Percentiles rank a stretch among this genome's conserved stretches.
These are phyloP conservation scores for Armadillidium nasatum DNA, from an alignment of 1,140 invertebrate species.

Conservation along the genomic window DNA sequence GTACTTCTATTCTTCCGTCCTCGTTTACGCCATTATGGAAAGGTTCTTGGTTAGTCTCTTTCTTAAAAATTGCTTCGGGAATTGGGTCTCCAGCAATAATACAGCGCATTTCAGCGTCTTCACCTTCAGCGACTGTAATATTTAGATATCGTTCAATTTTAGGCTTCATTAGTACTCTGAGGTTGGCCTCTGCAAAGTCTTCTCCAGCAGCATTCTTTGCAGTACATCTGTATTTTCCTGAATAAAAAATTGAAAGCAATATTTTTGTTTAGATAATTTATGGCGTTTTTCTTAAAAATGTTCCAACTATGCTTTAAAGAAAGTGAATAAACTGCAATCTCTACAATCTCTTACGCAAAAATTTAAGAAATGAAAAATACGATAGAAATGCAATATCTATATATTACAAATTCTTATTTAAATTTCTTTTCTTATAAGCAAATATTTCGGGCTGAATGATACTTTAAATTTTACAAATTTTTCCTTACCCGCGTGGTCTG, in stretches of 20 bases:
- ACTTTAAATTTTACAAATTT: too few species aligned
- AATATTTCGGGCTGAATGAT: too few species aligned
- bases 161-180: slow-evolving; percentile 67
- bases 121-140: slow-evolving; percentile 60
- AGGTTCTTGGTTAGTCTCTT: slow-evolving; percentile 49
- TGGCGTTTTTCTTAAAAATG: too few species aligned
- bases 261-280: too few species aligned
- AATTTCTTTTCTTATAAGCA: too few species aligned
- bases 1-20: slow-evolving; percentile 48
- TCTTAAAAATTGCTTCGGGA: slow-evolving; percentile 65
- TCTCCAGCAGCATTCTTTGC: slow-evolving; percentile 75
- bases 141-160: slow-evolving; percentile 72
- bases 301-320: too few species aligned
- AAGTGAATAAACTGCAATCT: too few species aligned
- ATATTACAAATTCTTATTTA: too few species aligned
- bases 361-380: too few species aligned
- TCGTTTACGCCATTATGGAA: slow-evolving; percentile 44
- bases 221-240: slow-evolving; percentile 66
- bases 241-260: too few species aligned
- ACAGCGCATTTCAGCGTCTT: slow-evolving; percentile 65
- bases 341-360: too few species aligned
- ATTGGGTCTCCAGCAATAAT: slow-evolving; percentile 69
- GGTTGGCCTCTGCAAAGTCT: slow-evolving; percentile 54
- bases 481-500: slow-evolving; percentile 63
- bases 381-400: too few species aligned